These are phyloP conservation scores for Phyllopteryx taeniolatus DNA, from an alignment of 2,113 vertebrate genomes.

Conservation along the genomic window DNA sequence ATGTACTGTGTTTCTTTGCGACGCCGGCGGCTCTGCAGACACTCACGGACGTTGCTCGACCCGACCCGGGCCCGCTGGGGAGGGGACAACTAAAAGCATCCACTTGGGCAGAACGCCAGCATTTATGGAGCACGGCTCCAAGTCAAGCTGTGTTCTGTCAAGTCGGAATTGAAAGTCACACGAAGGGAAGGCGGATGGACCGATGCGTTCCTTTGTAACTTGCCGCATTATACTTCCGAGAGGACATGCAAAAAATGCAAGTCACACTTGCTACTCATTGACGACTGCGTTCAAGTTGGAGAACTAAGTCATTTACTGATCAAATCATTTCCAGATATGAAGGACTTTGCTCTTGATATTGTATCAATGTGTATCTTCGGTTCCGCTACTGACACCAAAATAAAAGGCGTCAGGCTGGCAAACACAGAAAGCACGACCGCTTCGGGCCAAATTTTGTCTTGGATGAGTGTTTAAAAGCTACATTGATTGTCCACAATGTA, in stretches of 20 bases:
- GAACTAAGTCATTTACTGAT: neutral
- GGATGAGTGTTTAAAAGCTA: neutral
- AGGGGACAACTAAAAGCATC: slow-evolving; percentile 4
- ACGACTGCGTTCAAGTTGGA: neutral
- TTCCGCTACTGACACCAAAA: too few relatives aligned
- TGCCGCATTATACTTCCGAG: neutral
- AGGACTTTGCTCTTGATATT: too few relatives aligned
- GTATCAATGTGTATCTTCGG: too few relatives aligned
- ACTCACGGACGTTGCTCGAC: slow-evolving; percentile 8
- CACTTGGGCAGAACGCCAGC: neutral
- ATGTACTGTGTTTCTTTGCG: slow-evolving; percentile 18
- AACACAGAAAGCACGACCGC: neutral
- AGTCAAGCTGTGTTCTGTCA: neutral
- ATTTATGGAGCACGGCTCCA: neutral
- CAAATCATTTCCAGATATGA: neutral
- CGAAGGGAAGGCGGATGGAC: neutral
- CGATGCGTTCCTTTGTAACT: neutral
- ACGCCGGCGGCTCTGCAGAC: slow-evolving; percentile 19
- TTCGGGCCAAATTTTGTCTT: neutral
- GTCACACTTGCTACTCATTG: too few relatives aligned
- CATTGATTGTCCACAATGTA: neutral
- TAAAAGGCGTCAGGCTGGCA: too few relatives aligned
- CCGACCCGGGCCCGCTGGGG: neutral
- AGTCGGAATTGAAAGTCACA: neutral
- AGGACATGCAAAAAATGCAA: neutral